These are phyloP conservation scores for Neosilurus hyrtlii DNA, from an alignment of 2,797 vertebrate genomes.

Conservation along the genomic window DNA sequence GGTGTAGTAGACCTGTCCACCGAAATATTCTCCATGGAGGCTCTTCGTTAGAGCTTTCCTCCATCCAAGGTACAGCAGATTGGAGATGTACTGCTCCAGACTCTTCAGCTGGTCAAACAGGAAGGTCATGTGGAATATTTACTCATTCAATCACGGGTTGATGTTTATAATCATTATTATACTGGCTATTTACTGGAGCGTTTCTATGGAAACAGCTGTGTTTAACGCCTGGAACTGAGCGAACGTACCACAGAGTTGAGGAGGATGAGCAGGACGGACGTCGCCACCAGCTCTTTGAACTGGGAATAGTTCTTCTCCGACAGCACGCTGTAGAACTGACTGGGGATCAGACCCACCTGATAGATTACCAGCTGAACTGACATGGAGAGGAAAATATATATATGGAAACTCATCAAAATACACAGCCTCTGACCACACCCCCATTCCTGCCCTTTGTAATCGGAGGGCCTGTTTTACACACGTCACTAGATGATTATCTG, in stretches of 20 bases:
- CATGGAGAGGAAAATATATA: background rate
- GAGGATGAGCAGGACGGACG: slow-evolving; percentile 65
- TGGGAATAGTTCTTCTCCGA: slow-evolving; percentile 79
- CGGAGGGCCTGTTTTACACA: background rate
- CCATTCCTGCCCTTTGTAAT: too few relatives aligned
- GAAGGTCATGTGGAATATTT: background rate
- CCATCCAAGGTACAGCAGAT: slow-evolving; percentile 89
- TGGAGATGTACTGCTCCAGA: slow-evolving; percentile 89
- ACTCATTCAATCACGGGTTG: background rate
- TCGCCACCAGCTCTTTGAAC: slow-evolving; percentile 78
- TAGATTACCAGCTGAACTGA: slow-evolving; percentile 94
- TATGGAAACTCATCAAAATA: too few relatives aligned
- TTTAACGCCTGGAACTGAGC: too few relatives aligned
- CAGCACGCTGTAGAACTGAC: slow-evolving; percentile 88
- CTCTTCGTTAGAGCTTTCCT: slow-evolving; percentile 86
- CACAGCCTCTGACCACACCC: too few relatives aligned
- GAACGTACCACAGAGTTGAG: slow-evolving; percentile 6
- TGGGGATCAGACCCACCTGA: slow-evolving; percentile 92
- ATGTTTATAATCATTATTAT: background rate
- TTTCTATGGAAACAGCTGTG: background rate
- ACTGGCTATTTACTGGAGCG: background rate
- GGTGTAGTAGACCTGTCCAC: slow-evolving; percentile 6
- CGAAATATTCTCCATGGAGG: slow-evolving; percentile 88
- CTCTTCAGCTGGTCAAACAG: slow-evolving; percentile 83
- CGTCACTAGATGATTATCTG: background rate